phyloP scores from a whole-genome alignment of 2,797 vertebrate species.

The Petrocephalus schoutedeni region DNA sequence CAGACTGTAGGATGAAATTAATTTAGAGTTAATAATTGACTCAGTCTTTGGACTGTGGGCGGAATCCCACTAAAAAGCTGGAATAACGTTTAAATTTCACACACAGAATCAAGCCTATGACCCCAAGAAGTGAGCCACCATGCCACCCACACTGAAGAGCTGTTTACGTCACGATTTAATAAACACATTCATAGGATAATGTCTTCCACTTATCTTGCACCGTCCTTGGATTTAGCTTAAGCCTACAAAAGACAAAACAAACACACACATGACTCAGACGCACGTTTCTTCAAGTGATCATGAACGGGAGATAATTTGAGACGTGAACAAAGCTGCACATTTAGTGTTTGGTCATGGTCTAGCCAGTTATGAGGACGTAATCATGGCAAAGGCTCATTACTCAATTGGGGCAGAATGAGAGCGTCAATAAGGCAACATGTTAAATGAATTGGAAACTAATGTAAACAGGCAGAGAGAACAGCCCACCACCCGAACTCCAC shows the following conservation, averaged over 20 bases:
- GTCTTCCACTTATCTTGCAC: neutral
- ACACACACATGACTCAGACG: neutral
- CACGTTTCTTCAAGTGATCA: neutral
- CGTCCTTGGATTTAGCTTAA: neutral
- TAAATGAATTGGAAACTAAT: neutral
- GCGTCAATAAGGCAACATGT: neutral
- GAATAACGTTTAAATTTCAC: neutral
- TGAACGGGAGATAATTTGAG: neutral
- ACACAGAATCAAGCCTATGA: neutral
- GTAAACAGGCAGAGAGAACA: neutral
- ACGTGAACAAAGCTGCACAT: neutral
- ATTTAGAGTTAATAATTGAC: neutral
- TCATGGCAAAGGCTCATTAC: neutral
- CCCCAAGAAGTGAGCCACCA: neutral
- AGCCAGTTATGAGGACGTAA: neutral
- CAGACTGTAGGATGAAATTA: neutral
- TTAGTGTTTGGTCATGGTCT: neutral
- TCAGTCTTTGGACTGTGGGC: neutral
- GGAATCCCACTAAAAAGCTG: neutral
- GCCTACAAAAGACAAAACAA: neutral
- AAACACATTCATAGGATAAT: neutral
- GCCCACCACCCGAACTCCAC: neutral
- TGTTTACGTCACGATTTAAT: neutral
- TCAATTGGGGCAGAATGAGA: neutral
- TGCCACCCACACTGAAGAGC: neutral